phyloP scores from a whole-genome alignment of 2,797 vertebrate species.

The Chromobotia macracanthus region DNA sequence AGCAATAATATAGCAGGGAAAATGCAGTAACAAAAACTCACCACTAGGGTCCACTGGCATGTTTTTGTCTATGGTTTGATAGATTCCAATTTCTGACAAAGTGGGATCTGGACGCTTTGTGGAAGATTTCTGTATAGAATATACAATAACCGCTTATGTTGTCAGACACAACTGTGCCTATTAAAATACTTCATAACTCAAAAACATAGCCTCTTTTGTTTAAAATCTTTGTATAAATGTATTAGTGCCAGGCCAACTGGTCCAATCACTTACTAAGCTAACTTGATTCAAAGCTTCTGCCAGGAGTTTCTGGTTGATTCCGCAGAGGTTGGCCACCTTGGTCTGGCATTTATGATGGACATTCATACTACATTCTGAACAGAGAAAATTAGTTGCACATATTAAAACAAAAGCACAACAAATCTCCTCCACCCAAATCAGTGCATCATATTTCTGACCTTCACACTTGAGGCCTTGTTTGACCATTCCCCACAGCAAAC shows the following conservation, averaged over 20 bases:
- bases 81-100: constrained; percentile 81
- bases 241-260: not conserved
- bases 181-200: not conserved
- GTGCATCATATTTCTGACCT: constrained; percentile 73
- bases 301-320: constrained; percentile 97
- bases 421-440: not conserved
- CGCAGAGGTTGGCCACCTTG: constrained; percentile 96
- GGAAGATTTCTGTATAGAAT: constrained; percentile 78
- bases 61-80: constrained; percentile 82
- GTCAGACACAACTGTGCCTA: not conserved
- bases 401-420: not conserved
- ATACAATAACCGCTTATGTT: not conserved
- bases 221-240: not conserved
- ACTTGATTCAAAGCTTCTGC: constrained; percentile 93
- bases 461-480: constrained; percentile 96
- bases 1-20: not conserved
- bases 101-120: constrained; percentile 77
- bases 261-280: constrained; percentile 77
- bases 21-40: constrained; percentile 61
- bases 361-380: constrained; percentile 91
- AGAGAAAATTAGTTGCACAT: constrained; percentile 15
- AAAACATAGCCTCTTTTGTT: not conserved
- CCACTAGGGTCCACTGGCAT: constrained; percentile 65
- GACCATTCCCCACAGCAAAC: constrained; percentile 94
- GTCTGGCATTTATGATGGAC: constrained; percentile 89